These are phyloP conservation scores for Felis chaus DNA, from an alignment of 2,113 vertebrate genomes.

Conservation along the genomic window DNA sequence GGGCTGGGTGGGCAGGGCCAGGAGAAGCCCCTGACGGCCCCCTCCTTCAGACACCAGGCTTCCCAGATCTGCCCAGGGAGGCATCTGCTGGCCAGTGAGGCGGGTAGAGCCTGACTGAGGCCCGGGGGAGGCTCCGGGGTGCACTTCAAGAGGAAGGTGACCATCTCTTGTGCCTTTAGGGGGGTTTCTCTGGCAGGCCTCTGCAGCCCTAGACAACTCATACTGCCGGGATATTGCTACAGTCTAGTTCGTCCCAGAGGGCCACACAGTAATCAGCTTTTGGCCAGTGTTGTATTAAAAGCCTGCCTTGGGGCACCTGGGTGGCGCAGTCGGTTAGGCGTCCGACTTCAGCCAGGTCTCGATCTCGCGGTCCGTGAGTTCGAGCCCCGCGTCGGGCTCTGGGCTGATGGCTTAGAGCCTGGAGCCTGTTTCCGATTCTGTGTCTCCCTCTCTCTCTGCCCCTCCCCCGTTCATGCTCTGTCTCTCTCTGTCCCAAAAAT, in stretches of 20 bases:
- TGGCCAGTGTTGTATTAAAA: not conserved
- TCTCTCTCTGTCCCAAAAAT: too few relatives aligned
- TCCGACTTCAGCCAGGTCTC: too few relatives aligned
- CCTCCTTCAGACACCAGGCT: not conserved
- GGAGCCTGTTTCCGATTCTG: too few relatives aligned
- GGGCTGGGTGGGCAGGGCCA: not conserved
- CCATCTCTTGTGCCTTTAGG: not conserved
- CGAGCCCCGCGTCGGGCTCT: too few relatives aligned
- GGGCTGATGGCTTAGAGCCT: too few relatives aligned
- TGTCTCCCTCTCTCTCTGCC: too few relatives aligned
- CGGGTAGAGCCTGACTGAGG: not conserved
- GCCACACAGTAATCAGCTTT: not conserved
- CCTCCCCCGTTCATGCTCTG: too few relatives aligned
- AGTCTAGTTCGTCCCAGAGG: not conserved
- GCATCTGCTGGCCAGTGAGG: accelerated
- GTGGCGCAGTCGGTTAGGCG: too few relatives aligned
- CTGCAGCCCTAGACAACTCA: not conserved
- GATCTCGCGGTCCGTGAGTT: too few relatives aligned
- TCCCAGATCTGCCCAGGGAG: not conserved
- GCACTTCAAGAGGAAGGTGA: not conserved
- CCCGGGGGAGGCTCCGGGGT: not conserved
- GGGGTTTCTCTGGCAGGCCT: not conserved
- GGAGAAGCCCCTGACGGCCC: not conserved
- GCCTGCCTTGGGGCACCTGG: too few relatives aligned
- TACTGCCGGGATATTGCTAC: not conserved